Base-by-base conservation (phyloP, 2,888 invertebrate species). In the Odontomyia ornata region DNA sequence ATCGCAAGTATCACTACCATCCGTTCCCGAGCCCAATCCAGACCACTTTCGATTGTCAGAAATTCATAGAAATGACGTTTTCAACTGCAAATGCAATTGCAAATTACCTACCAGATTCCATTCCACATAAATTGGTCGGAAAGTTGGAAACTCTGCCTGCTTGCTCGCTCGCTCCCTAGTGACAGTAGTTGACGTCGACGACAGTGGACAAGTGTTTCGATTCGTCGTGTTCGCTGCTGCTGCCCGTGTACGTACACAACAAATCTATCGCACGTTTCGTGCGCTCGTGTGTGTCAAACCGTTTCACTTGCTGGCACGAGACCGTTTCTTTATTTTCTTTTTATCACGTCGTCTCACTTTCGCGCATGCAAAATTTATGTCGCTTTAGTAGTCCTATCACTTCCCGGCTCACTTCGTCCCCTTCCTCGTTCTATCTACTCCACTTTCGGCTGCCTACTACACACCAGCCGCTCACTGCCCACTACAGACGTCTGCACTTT, bases 1-100 rank as follows among this genome's bases (percentile, higher is more conserved):
- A n/a, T n/a, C n/a, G n/a, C n/a, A n/a, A n/a, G n/a, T 36, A 9
- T 36, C 36, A 25, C 25, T 2, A 60, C 21, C 15, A 18, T 25
- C 23, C 18, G 5, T 25, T n/a, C 4, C 69, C 46, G 9, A 9
- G 43, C 5, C 67, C 46, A 27, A 13, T 27, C 72, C 72, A 36
- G 23, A 57, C 5, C 60, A 73, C 73, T 73, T 57, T 57, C 60
- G 36, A 36, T 21, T 57, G 73, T 15, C 18, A 25, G 23, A 56
- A 71, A n/a, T 71, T 46, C 69, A 47, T 11, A 23, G 11, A 72
- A 72, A 23, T 73, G 72, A 84, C 85, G n/a, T 84, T 83, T 60
- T 57, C 56, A 11, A 84, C 83, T 84, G 85, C 84, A 83, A 83
- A 83, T 83, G 83, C 83, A 85, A 85, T 86, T 83, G 83, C 84